Evolutionary conservation across 2,888 invertebrate genomes (phyloP).

Genomic region (Eupithecia tripunctaria): DNA sequence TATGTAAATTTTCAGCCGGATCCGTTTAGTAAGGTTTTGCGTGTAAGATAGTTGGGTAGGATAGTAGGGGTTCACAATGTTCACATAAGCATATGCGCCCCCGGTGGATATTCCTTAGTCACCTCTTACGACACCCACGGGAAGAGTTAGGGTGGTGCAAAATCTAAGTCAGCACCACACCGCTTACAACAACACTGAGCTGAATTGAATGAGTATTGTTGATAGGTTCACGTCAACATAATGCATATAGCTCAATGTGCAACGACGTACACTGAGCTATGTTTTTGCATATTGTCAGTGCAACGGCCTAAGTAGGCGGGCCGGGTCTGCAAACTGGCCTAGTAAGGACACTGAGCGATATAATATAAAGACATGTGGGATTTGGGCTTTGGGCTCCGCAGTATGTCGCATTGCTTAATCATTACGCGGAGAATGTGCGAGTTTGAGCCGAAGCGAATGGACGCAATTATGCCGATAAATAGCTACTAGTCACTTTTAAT

Average conservation of each 20-base stretch:
- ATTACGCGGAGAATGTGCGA: constrained; percentile 3
- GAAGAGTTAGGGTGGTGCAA: no score
- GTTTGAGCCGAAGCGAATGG: constrained; percentile 1
- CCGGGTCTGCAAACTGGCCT: constrained; percentile 49
- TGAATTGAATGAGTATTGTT: neutral
- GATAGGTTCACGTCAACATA: neutral
- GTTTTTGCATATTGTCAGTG: constrained; percentile 42
- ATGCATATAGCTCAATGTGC: constrained; percentile 14
- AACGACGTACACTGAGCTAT: constrained; percentile 8
- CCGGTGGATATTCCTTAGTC: no score
- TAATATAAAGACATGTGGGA: constrained; percentile 18
- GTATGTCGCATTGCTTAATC: constrained; percentile 20
- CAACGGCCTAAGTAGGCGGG: constrained; percentile 68
- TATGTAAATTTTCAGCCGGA: no score
- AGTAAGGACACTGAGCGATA: constrained; percentile 39
- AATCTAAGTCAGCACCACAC: no score
- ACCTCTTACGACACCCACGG: no score
- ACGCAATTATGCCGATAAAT: constrained; percentile 1
- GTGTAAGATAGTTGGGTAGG: no score
- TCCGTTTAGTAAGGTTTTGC: no score
- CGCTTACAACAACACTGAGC: no score
- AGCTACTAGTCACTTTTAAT: neutral
- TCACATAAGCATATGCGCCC: no score
- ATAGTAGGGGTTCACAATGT: no score
- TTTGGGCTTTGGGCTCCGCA: constrained; percentile 13